phyloP scores from a whole-genome alignment of 2,888 invertebrate species.

The Hypomecis atomaria region DNA sequence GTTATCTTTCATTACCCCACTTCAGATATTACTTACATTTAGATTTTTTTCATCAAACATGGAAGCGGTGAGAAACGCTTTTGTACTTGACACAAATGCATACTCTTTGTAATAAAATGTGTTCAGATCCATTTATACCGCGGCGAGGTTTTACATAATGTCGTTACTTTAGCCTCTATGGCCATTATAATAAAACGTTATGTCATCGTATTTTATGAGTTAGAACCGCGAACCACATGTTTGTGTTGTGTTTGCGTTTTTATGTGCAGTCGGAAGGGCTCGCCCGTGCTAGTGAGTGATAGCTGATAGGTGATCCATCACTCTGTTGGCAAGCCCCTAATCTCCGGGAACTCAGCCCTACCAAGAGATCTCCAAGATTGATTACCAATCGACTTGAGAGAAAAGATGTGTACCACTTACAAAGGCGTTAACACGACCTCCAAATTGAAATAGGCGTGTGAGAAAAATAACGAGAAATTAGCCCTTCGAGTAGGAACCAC shows the following conservation, averaged over 20 bases:
- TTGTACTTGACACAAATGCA: slow-evolving; percentile 43
- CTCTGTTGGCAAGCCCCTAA: slow-evolving; percentile 29
- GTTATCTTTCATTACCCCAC: neutral
- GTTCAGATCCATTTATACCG: slow-evolving; percentile 33
- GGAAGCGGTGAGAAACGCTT: slow-evolving; percentile 18
- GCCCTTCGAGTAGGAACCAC: slow-evolving; percentile 6
- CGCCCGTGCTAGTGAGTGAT: slow-evolving; percentile 1
- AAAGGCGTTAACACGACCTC: slow-evolving; percentile 5
- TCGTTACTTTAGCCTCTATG: slow-evolving; percentile 42
- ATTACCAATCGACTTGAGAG: slow-evolving; percentile 31
- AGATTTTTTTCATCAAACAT: neutral
- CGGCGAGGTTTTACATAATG: slow-evolving; percentile 41
- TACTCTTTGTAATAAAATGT: slow-evolving; percentile 34
- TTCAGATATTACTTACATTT: slow-evolving; percentile 14
- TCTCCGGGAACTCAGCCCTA: slow-evolving; percentile 32
- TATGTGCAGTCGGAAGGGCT: slow-evolving; percentile 16
- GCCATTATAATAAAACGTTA: slow-evolving; percentile 39
- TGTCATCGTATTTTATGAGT: slow-evolving; percentile 39
- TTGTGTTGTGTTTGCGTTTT: slow-evolving; percentile 22
- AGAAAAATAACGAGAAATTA: neutral
- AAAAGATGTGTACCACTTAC: slow-evolving; percentile 27
- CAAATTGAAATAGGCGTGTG: neutral
- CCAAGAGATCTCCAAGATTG: slow-evolving; percentile 34
- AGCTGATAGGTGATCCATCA: slow-evolving; percentile 40
- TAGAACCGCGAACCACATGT: slow-evolving; percentile 14